Evolutionary conservation across 2,113 vertebrate species (phyloP).

Genomic region (Petrocephalus microphthalmus): DNA sequence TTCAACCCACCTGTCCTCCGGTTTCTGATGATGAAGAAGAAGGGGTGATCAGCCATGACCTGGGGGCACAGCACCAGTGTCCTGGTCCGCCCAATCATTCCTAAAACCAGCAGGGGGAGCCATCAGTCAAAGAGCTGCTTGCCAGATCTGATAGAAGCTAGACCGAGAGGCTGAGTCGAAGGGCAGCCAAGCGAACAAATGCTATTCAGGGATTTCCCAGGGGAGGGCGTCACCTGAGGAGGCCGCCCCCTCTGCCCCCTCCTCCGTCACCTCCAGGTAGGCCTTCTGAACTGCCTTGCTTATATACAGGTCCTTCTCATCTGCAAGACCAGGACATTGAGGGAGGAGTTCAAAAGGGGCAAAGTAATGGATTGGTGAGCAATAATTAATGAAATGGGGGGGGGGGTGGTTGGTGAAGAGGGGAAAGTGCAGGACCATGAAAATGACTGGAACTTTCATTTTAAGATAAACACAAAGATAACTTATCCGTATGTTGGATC

Average conservation of each 20-base stretch:
- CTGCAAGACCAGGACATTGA: conserved; percentile 50
- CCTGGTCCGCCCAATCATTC: conserved; percentile 89
- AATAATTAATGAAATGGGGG: background rate
- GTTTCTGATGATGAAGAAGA: conserved; percentile 89
- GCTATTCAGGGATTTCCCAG: background rate
- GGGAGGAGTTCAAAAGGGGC: background rate
- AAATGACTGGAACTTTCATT: background rate
- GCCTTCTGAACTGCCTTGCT: conserved; percentile 88
- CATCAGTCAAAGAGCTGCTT: conserved; percentile 12
- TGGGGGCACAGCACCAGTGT: conserved; percentile 92
- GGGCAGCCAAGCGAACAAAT: background rate
- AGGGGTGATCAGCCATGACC: conserved; percentile 94
- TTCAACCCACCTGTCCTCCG: conserved; percentile 88
- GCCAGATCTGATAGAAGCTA: background rate
- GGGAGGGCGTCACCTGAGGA: conserved; percentile 70
- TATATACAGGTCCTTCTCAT: conserved; percentile 79
- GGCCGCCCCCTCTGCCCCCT: conserved; percentile 89
- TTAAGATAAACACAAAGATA: background rate
- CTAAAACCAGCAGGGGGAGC: conserved; percentile 51
- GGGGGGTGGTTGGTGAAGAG: background rate
- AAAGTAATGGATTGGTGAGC: background rate
- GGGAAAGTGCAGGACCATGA: background rate
- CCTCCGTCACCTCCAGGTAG: conserved; percentile 93
- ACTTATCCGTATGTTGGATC: background rate
- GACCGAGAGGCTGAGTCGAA: background rate